Base-by-base conservation (phyloP, 2,797 vertebrate genomes). In the Mormyrops attenuatus region DNA sequence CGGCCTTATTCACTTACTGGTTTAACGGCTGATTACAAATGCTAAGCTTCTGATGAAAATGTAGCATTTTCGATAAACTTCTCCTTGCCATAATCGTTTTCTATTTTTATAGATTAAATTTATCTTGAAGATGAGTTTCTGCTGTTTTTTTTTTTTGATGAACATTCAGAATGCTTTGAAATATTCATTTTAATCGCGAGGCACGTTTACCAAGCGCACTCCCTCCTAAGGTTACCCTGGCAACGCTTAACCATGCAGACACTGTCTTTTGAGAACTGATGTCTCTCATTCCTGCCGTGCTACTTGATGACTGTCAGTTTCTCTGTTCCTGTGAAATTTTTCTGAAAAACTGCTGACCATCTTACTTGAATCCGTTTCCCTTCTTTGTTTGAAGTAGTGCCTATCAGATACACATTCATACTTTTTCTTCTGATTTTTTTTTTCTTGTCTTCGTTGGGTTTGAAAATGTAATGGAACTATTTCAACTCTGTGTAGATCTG, bases 181-280 rank as follows among this genome's bases (percentile, higher is more conserved):
- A 44, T 20, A n/a, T 41, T 52, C 41, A n/a, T 30, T 22, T 30
- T 77, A 52, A 84, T 88, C 38, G 6, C 52, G 38, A 38, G 8
- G 85, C 57, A 20, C 88, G n/a, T 80, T 73, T 77, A 86, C 84
- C 49, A 30, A 73, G 57, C 49, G 0, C 53, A 86, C 47, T 50
- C 47, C 30, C 9, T 86, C 89, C 66, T 22, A 22, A 85, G 87
- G 88, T 90, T 90, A 69, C 90, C 90, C 87, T 91, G 22, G 90
- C 73, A 91, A 90, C 90, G 80, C 69, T 57, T 73, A 57, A 55
- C 86, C 88, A 52, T 66, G 11, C 63, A 87, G 87, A 66, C 82
- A 50, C 13, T 2, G 73, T 82, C 9, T 69, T 88, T 90, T 52
- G 47, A 73, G 85, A n/a, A 69, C 87, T 6, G 87, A 26, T 20